Evolutionary conservation across 2,888 invertebrate species (phyloP).

Genomic region (Drymonia ruficornis): DNA sequence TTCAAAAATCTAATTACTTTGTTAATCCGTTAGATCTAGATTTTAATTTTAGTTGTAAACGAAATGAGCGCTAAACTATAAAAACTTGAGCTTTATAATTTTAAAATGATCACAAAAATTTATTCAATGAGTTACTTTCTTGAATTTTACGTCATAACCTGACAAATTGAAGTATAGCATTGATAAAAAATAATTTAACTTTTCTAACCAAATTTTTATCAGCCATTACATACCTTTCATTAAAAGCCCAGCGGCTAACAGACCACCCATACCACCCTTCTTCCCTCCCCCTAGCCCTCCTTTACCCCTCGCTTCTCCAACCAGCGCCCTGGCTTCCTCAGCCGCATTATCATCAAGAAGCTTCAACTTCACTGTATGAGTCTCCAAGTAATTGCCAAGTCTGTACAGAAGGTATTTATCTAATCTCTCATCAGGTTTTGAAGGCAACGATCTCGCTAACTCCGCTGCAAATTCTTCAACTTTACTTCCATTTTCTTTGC

Average conservation of each 20-base stretch:
- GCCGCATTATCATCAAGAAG: conserved; percentile 87
- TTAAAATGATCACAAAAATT: no score
- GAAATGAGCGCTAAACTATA: no score
- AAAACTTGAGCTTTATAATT: no score
- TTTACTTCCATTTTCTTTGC: conserved; percentile 79
- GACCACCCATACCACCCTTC: conserved; percentile 79
- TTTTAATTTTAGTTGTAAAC: not conserved
- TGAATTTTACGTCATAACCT: no score
- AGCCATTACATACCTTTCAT: conserved; percentile 83
- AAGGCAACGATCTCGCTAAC: conserved; percentile 89
- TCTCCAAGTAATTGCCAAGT: conserved; percentile 88
- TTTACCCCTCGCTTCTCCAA: conserved; percentile 81
- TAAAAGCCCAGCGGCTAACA: conserved; percentile 85
- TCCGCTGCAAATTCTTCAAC: conserved; percentile 90
- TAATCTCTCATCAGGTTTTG: conserved; percentile 90
- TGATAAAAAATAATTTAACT: no score
- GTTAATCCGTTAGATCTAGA: not conserved
- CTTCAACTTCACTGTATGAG: conserved; percentile 89
- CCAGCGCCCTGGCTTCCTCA: conserved; percentile 83
- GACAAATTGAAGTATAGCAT: no score
- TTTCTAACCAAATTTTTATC: no score
- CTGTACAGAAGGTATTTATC: conserved; percentile 90
- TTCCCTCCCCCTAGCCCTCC: conserved; percentile 79
- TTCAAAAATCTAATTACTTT: not conserved
- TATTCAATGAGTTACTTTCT: no score